A percentile compares a stretch with the other conserved stretches of the same genome.
Evolutionary conservation across 2,888 invertebrate species (phyloP).

Genomic region (Cerastis rubricosa): DNA sequence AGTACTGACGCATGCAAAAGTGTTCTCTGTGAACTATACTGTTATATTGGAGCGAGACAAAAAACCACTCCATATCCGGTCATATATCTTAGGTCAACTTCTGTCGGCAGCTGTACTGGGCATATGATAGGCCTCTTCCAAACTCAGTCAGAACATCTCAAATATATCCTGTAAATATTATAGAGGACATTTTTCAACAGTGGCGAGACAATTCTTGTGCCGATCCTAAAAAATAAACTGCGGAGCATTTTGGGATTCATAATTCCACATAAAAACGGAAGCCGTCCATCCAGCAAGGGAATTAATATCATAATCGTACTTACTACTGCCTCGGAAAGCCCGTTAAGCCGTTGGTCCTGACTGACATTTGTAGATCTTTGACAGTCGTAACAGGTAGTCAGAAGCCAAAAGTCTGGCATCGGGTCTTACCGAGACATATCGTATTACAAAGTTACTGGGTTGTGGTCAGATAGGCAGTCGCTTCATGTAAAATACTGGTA

Average conservation of each 20-base stretch:
- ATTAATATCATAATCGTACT: too few relatives aligned
- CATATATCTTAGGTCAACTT: not conserved
- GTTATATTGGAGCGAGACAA: not conserved
- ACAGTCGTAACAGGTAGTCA: too few relatives aligned
- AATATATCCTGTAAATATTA: not conserved
- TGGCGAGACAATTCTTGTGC: too few relatives aligned
- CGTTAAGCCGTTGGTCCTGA: too few relatives aligned
- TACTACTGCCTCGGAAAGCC: too few relatives aligned
- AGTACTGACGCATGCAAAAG: conserved; percentile 67
- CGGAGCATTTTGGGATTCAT: not conserved
- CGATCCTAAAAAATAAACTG: too few relatives aligned
- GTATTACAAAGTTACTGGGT: too few relatives aligned
- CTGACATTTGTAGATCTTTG: too few relatives aligned
- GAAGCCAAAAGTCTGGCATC: too few relatives aligned
- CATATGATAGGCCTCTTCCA: not conserved
- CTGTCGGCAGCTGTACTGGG: not conserved
- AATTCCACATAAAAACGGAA: not conserved
- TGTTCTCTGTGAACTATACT: conserved; percentile 12
- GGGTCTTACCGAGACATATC: too few relatives aligned
- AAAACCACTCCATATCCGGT: not conserved
- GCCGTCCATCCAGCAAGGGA: accelerated
- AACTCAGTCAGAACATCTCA: not conserved
- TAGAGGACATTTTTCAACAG: not conserved
- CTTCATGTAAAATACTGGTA: too few relatives aligned
- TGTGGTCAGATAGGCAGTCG: too few relatives aligned